Base-by-base conservation (phyloP, 1,140 invertebrate genomes). In the Drosophila truncata region DNA sequence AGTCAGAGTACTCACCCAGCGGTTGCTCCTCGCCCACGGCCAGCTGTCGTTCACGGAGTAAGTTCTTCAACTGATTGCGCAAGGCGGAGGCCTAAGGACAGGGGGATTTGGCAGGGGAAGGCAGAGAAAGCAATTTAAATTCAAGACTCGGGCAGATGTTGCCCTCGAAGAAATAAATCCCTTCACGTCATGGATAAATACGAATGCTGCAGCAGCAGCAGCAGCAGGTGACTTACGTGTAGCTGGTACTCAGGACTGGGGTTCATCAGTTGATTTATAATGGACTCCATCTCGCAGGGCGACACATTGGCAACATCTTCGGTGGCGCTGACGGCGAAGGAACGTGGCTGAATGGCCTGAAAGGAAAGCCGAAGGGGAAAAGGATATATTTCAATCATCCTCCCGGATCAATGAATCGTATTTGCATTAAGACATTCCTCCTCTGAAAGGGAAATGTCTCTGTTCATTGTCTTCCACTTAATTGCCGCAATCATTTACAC, bases 191-290 rank as follows among this genome's bases (percentile, higher is more conserved):
- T 16, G 58, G 11, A 65, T 55, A 73, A 78, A 69, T 55, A 55
- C 29, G 33, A n/a, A 8, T 47, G 18, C 25, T 29, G 55, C 23
- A 64, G 52, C 64, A 70, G 52, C 69, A 70, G 55, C 23, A 64
- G 52, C 64, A 70, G 52, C 69, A 70, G 37, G 66, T 76, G 67
- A 87, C 92, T 92, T 88, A 93, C 92, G 63, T 93, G 92, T 74
- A 93, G 70, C 79, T 91, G 87, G 66, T 93, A 92, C 55, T 92
- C 91, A 10, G 87, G 76, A 58, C 74, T 91, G 59, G 92, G 92
- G 86, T 91, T 91, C 62, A 91, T 78, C 73, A 93, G 72, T 59
- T 92, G 90, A 85, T 91, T 92, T 87, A 93, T 86, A 69, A 93
- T 62, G 50, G 91, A 78, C 76, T 93, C 91, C 82, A 93, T 60